Conservation (phyloP, 2,797 vertebrate species). For the Rhinoraja longicauda region DNA sequence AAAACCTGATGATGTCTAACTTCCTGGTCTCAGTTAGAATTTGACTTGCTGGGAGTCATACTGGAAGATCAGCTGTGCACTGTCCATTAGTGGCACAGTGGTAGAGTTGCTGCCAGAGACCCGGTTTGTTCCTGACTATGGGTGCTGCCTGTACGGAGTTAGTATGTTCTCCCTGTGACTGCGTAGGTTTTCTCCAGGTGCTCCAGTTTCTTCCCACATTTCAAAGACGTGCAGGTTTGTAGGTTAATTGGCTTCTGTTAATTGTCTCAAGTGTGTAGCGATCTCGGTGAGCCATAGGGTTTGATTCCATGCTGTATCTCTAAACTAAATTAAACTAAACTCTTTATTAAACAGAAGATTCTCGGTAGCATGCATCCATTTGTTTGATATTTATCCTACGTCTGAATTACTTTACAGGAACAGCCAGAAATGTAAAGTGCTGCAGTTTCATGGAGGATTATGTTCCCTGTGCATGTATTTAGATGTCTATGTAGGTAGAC, state of each 20-base stretch:
- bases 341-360: background rate
- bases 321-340: no score
- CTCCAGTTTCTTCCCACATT: no score
- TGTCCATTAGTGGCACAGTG: background rate
- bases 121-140: no score
- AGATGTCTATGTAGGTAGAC: background rate
- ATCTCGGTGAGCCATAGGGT: no score
- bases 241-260: no score
- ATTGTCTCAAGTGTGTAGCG: no score
- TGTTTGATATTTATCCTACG: background rate
- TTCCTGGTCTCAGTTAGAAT: background rate
- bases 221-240: no score
- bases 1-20: background rate
- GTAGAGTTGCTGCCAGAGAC: no score
- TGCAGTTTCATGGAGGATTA: background rate
- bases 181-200: no score
- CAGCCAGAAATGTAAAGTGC: background rate
- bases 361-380: background rate
- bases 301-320: no score
- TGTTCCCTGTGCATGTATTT: background rate
- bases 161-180: no score
- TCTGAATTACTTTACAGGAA: background rate
- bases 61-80: background rate
- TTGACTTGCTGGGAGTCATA: background rate
- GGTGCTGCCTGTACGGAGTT: no score